Conservation (phyloP, 2,113 vertebrate genomes). For the Talpa occidentalis region DNA sequence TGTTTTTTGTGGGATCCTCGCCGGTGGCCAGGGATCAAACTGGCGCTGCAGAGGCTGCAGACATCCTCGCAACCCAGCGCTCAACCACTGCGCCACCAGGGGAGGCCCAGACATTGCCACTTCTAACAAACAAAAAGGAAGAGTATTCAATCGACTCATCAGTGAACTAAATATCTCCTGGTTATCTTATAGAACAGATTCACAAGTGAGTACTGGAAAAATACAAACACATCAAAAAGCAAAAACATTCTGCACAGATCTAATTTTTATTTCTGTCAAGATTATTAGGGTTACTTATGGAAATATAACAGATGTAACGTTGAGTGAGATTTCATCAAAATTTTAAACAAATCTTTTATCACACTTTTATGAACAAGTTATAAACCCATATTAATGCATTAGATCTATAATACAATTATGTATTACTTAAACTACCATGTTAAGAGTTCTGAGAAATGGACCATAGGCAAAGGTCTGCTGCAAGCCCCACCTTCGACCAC, state of each 20-base stretch:
- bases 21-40: too few species aligned
- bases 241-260: constrained; percentile 40
- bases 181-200: constrained; percentile 23
- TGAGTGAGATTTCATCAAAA: not conserved
- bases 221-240: constrained; percentile 28
- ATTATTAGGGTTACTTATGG: constrained; percentile 34
- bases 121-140: not conserved
- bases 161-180: constrained; percentile 22
- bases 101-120: constrained; percentile 12
- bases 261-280: constrained; percentile 46
- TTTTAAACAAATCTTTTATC: not conserved
- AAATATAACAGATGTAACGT: constrained; percentile 5
- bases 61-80: too few species aligned
- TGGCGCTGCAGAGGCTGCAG: too few species aligned
- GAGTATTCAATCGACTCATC: constrained; percentile 13
- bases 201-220: constrained; percentile 40
- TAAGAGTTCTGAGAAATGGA: constrained; percentile 16
- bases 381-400: not conserved
- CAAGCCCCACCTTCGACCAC: not conserved
- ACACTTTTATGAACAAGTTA: not conserved
- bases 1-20: too few species aligned
- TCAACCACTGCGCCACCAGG: too few species aligned
- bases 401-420: constrained; percentile 14
- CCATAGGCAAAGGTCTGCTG: not conserved
- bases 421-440: constrained; percentile 14